phyloP scores from a whole-genome alignment of 2,797 vertebrate species.

The Avahi laniger region DNA sequence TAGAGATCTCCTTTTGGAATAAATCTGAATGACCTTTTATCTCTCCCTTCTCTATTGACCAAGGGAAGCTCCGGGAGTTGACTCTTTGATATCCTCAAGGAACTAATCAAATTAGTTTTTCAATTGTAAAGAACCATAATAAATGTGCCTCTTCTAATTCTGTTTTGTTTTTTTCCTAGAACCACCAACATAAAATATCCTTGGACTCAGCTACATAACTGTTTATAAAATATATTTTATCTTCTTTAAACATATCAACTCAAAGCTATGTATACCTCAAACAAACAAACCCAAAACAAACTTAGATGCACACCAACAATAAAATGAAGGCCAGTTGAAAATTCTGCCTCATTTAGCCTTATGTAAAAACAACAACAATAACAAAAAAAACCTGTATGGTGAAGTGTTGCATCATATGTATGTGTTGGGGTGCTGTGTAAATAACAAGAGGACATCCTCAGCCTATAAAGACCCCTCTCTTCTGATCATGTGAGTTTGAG shows the following conservation, averaged over 20 bases:
- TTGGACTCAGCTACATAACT: not conserved
- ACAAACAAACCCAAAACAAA: not conserved
- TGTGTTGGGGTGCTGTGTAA: not conserved
- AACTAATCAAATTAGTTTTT: not conserved
- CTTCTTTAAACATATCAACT: not conserved
- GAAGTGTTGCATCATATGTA: not conserved
- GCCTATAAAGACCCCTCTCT: not conserved
- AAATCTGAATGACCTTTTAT: not conserved
- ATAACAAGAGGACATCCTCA: not conserved
- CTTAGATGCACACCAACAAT: not conserved
- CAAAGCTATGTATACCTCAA: not conserved
- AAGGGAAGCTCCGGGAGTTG: not conserved
- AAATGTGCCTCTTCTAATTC: not conserved
- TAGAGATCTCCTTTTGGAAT: not conserved
- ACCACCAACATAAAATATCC: not conserved
- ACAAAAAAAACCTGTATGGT: not conserved
- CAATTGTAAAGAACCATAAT: not conserved
- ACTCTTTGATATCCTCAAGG: not conserved
- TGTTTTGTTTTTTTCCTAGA: not conserved
- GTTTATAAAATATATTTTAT: not conserved
- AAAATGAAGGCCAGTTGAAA: not conserved
- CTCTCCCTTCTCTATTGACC: not conserved
- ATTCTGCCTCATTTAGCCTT: not conserved
- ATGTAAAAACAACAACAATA: not conserved
- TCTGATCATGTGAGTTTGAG: not conserved